Evolutionary conservation across 2,888 invertebrate genomes (phyloP).

Genomic region (Leptinotarsa tumamoca): DNA sequence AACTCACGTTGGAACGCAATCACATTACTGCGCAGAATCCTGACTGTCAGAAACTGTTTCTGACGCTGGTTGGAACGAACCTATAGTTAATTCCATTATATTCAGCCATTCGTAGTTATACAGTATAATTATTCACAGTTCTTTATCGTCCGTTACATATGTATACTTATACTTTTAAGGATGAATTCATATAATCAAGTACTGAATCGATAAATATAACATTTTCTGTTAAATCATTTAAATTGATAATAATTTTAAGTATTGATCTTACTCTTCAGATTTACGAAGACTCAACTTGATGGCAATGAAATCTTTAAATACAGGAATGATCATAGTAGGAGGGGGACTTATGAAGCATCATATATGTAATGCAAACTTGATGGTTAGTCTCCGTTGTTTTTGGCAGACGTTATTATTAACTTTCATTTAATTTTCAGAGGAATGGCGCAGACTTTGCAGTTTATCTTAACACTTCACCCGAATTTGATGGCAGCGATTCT

Average conservation of each 20-base stretch:
- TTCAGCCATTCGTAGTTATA: no score
- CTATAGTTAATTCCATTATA: no score
- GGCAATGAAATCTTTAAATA: conserved; percentile 91
- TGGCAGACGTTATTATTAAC: conserved; percentile 13
- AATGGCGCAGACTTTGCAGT: conserved; percentile 97
- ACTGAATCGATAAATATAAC: no score
- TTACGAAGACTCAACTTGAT: conserved; percentile 90
- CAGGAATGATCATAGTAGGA: conserved; percentile 97
- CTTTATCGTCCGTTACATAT: no score
- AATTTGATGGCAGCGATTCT: conserved; percentile 98
- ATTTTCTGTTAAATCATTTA: background rate
- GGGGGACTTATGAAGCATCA: conserved; percentile 99
- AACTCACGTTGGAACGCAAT: no score
- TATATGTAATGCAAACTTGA: conserved; percentile 98
- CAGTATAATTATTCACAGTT: no score
- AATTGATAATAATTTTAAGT: conserved; percentile 22
- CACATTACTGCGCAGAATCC: no score
- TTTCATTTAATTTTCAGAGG: conserved; percentile 69
- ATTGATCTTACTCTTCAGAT: conserved; percentile 70
- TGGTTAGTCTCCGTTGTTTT: conserved; percentile 72
- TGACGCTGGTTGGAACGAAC: no score
- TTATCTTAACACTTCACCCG: conserved; percentile 93
- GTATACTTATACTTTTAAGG: no score
- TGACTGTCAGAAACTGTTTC: no score
- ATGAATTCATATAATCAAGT: no score